A percentile compares a stretch with the other conserved stretches of the same genome.
Conservation (phyloP, 2,113 vertebrate species). For the Anser cygnoides region DNA sequence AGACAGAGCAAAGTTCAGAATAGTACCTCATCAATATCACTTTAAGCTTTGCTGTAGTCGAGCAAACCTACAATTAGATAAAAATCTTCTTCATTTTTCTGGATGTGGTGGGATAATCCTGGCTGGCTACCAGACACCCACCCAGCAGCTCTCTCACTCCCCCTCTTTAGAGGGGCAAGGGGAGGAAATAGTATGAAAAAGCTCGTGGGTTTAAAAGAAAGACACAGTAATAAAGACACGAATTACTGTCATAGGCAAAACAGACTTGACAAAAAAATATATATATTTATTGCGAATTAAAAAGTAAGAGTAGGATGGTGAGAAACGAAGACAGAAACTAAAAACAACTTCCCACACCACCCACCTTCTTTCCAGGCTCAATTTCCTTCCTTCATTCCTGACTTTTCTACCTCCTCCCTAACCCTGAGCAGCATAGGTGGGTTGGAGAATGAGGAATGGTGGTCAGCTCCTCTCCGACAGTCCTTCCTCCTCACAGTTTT, state of each 20-base stretch:
- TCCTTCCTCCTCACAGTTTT: background rate
- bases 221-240: background rate
- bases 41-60: background rate
- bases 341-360: background rate
- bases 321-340: background rate
- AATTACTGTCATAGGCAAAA: background rate
- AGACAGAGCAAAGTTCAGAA: background rate
- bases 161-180: fast-evolving
- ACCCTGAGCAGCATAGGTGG: background rate
- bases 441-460: background rate
- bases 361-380: background rate
- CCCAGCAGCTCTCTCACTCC: background rate
- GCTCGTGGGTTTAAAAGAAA: background rate
- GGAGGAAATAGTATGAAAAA: background rate
- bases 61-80: background rate
- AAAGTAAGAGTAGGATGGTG: background rate
- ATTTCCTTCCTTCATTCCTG: background rate
- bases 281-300: background rate
- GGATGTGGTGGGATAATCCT: background rate
- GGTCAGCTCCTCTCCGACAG: background rate
- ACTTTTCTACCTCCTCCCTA: background rate
- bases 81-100: background rate
- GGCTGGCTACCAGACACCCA: background rate
- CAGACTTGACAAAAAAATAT: background rate
- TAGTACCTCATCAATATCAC: background rate